Evolutionary conservation across 2,113 vertebrate genomes (phyloP).

Genomic region (Callaeas wilsoni): DNA sequence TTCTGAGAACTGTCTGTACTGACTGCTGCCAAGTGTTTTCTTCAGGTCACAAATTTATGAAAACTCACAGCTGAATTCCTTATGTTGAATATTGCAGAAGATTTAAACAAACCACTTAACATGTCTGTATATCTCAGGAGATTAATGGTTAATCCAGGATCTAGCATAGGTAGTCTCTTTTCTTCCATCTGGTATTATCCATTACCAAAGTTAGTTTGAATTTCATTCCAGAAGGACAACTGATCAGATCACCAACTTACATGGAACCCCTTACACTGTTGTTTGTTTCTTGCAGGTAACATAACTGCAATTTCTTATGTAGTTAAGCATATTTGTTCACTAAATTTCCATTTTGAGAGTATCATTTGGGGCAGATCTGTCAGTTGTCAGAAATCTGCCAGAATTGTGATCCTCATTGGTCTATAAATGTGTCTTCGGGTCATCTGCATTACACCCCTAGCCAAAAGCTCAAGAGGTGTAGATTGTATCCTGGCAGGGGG

Average conservation of each 20-base stretch:
- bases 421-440: not conserved
- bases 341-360: not conserved
- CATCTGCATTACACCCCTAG: fast-evolving
- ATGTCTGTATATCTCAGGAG: not conserved
- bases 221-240: not conserved
- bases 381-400: not conserved
- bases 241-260: not conserved
- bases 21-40: not conserved
- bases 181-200: not conserved
- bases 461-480: not conserved
- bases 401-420: not conserved
- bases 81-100: not conserved
- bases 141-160: not conserved
- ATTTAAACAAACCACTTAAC: not conserved
- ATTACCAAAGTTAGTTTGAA: not conserved
- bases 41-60: not conserved
- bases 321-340: not conserved
- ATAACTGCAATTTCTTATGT: not conserved
- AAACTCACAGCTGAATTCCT: not conserved
- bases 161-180: not conserved
- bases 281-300: not conserved
- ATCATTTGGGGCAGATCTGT: not conserved
- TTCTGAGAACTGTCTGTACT: not conserved
- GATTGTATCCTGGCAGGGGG: not conserved
- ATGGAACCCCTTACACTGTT: not conserved